Evolutionary conservation across 2,113 vertebrate species (phyloP).

Genomic region (Pristiophorus japonicus): DNA sequence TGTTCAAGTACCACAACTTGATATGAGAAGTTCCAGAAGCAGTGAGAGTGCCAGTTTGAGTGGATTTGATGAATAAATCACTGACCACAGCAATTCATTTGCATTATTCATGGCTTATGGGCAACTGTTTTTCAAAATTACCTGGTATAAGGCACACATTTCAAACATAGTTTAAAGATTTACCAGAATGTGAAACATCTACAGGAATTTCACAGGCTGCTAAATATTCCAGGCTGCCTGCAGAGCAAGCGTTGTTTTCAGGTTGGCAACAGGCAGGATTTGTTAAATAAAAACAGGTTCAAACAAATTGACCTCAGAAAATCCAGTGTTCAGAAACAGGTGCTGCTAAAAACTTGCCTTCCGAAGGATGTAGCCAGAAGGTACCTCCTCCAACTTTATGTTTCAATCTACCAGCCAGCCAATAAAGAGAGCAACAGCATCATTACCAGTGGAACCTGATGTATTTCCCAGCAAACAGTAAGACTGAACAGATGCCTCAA

Average conservation of each 20-base stretch:
- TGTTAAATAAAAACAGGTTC: neutral
- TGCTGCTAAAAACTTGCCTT: neutral
- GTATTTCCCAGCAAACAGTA: neutral
- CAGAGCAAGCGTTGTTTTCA: neutral
- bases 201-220: neutral
- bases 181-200: conserved; percentile 10
- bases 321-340: neutral
- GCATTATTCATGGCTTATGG: neutral
- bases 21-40: neutral
- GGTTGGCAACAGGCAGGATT: neutral
- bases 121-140: neutral
- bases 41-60: neutral
- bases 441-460: conserved; percentile 5
- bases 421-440: neutral
- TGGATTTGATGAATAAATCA: neutral
- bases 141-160: neutral
- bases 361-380: neutral
- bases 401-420: neutral
- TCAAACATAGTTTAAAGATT: neutral
- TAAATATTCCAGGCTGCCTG: neutral
- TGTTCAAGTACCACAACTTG: neutral
- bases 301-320: conserved; percentile 3
- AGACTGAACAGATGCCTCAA: neutral
- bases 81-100: neutral
- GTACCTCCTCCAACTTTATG: neutral